Base-by-base conservation (phyloP, 92 coral and sea anemone genomes). In the Siderastrea siderea region DNA sequence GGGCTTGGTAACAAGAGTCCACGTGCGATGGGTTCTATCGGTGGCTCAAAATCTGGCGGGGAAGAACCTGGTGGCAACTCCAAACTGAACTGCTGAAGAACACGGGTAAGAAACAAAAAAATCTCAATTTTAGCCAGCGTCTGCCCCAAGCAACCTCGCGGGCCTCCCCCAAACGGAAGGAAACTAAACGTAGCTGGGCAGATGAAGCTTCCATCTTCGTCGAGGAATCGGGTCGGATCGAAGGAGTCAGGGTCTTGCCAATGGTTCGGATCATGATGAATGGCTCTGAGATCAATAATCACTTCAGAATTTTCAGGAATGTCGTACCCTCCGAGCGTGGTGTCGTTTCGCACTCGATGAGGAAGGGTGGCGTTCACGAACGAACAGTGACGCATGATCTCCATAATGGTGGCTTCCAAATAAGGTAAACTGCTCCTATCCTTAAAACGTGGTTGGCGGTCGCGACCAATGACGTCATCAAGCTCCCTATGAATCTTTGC, bases 121-220 rank as follows among this genome's bases (percentile, higher is more conserved):
- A 91, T 90, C 43, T 93, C 93, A 11, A 95, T 93, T 79, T 90
- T 93, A 3, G 96, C 96, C 60, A 96, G 82, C 5, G 89, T 58
- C 43, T 95, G 96, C 9, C 99, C 99, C 60, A 93, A 78, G 74
- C 99, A 95, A 2, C 90, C 92, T 16, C 99, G 86, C 15, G 96
- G 90, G 15, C 99, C 99, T 2, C 89, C 95, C 1, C 98, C 92
- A 75, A 95, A 96, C 5, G 99, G 99, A 3, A 95, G 86, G 55
- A 84, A 96, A 64, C 99, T 95, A 51, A 89, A 86, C 7, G 91
- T 65, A 0, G 96, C 95, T 3, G 89, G 86, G 16, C 87, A 86
- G 48, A 78, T 48, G 55, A 87, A 93, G 62, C 75, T 77, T 38
- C 91, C 92, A 45, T 82, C 78, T 43, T 54, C 76, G 65, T 82